Evolutionary conservation across 2,888 invertebrate species (phyloP), one percentile per base, ranked within the genome.

Genomic region (Dermolepida albohirtum): DNA sequence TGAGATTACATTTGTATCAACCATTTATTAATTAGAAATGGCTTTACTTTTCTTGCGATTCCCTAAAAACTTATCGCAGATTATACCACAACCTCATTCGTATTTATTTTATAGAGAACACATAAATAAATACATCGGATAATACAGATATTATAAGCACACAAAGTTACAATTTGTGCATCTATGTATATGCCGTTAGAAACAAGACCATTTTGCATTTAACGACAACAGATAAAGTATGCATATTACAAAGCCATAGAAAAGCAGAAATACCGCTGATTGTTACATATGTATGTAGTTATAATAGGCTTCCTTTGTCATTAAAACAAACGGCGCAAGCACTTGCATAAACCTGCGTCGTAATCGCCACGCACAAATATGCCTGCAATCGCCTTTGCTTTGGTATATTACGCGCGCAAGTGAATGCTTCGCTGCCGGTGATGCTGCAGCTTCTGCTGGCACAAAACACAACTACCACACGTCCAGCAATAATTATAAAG

Each of bases 401-500:
- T 40, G 41, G 11, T 59, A 14, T 44, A 43, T 59, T 44, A 59
- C 44, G 14, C 59, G 27, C 29, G 29, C n/a, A n/a, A 59, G 29
- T 34, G 44, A 44, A 44, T 34, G 29, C 44, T 12, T 12, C 11
- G 44, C 43, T 44, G 44, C 43, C 14, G 10, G 27, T 41, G 40
- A n/a, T 41, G 40, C 57, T 44, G 12, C 57, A 44, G 47, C 44
- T 29, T 44, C 43, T 29, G 12, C n/a, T 14, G 29, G 17, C 29
- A 29, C 27, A 57, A 39, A 14, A 47, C 14, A 54, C 14, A n/a
- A 54, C 39, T 54, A 39, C 39, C 16, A 57, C 34, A 54, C 54
- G 11, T 55, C 29, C 59, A 59, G 14, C 10, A 43, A 59, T 59
- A 47, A 59, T 59, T 59, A 44, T 59, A 59, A 47, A 59, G 59